phyloP scores from a whole-genome alignment of 2,113 vertebrate species.

The Lanius ludovicianus region DNA sequence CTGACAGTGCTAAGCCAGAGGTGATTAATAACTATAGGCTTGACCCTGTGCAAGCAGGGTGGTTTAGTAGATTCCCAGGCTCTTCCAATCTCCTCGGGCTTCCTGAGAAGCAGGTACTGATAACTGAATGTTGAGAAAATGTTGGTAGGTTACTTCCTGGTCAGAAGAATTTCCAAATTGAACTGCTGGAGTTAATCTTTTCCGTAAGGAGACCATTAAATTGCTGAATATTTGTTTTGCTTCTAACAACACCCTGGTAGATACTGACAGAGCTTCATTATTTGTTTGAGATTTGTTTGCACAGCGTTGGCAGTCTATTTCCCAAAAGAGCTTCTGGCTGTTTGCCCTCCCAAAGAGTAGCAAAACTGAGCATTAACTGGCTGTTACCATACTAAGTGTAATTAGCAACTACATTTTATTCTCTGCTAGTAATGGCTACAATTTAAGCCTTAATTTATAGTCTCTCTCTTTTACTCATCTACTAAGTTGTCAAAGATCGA shows the following conservation, averaged over 20 bases:
- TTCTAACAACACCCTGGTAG: not conserved
- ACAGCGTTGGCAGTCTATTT: not conserved
- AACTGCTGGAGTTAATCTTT: not conserved
- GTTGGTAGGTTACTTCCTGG: not conserved
- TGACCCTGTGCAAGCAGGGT: fast-evolving
- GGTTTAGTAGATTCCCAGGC: not conserved
- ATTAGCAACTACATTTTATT: not conserved
- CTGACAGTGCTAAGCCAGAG: not conserved
- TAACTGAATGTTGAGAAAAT: not conserved
- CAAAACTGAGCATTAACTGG: not conserved
- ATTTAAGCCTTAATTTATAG: not conserved
- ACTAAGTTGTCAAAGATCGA: not conserved
- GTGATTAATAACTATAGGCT: not conserved
- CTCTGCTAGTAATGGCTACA: not conserved
- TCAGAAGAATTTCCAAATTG: not conserved
- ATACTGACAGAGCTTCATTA: not conserved
- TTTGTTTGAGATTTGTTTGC: not conserved
- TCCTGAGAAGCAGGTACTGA: not conserved
- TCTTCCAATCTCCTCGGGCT: not conserved
- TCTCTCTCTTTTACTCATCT: not conserved
- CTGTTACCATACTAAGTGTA: not conserved
- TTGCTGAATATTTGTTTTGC: not conserved
- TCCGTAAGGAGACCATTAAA: not conserved
- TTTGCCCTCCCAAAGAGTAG: not conserved
- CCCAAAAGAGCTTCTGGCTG: not conserved